Base-by-base conservation (phyloP, 2,888 invertebrate species). In the Coecobrya sp. region DNA sequence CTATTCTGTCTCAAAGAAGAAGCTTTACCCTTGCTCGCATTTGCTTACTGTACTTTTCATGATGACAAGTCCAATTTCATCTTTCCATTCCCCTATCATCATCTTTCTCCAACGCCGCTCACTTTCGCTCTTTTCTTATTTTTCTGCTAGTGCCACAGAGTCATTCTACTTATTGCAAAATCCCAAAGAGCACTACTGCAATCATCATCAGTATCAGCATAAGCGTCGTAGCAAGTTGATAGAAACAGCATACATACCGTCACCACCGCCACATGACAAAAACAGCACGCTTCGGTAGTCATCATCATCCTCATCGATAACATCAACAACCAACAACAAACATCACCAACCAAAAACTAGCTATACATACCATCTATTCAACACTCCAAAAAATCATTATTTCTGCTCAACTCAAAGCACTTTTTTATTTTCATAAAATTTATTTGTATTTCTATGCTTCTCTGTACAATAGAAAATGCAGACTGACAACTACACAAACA, bases 31-130 rank as follows among this genome's bases (percentile, higher is more conserved):
- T 70, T 16, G 42, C 30, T n/a, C 19, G 70, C 36, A 79, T 22
- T 52, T 49, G 25, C 22, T 79, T 49, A 19, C 19, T 59, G 8
- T 49, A 19, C 19, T 59, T 7, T 49, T 70, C 36, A 70, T 79
- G 79, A 79, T 79, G 79, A 84, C 89, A 89, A 89, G 73, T 73
- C 70, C 84, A 89, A 89, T 84, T 89, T 89, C 82, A 89, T 89
- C 82, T 86, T 73, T 22, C 70, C 42, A 70, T 70, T 70, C 42
- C 70, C 36, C 36, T 7, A 70, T 70, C 36, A 70, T 70, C 70
- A 36, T 70, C 30, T 27, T 13, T 27, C 2, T 30, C 30, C 30
- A n/a, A 11, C 30, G 0, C 42, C 2, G 16, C 88, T 81, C 73
- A 89, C 84, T 89, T 88, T 36, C 22, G 22, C 55, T 62, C 76